Evolutionary conservation across 1,140 invertebrate genomes (phyloP).

Genomic region (Listronotus oregonensis): DNA sequence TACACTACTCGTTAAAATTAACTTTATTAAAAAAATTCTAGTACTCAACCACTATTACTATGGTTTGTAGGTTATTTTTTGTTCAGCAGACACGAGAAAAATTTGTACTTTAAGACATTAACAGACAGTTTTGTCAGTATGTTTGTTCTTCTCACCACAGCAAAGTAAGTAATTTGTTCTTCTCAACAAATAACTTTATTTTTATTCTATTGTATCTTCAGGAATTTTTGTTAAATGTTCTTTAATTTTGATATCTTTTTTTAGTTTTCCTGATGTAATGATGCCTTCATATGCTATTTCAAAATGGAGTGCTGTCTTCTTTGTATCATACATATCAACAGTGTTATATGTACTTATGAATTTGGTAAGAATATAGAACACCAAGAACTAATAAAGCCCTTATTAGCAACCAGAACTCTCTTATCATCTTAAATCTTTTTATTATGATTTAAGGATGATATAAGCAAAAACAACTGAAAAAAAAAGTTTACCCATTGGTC

Average conservation of each 20-base stretch:
- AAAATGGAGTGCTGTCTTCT: slow-evolving; percentile 84
- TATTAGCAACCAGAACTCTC: too few species aligned
- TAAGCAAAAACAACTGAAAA: too few species aligned
- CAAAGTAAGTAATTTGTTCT: slow-evolving; percentile 74
- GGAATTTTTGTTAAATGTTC: slow-evolving; percentile 28
- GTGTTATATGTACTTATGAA: slow-evolving; percentile 90
- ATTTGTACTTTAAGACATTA: slow-evolving; percentile 79
- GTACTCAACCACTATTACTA: background rate
- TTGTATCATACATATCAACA: slow-evolving; percentile 81
- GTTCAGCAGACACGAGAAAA: slow-evolving; percentile 70
- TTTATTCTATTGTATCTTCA: too few species aligned
- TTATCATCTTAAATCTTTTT: too few species aligned
- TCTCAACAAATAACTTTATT: too few species aligned
- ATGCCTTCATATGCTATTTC: slow-evolving; percentile 85
- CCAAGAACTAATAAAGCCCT: too few species aligned
- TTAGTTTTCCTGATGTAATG: slow-evolving; percentile 91
- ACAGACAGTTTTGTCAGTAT: slow-evolving; percentile 86
- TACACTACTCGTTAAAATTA: too few species aligned
- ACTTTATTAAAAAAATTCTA: too few species aligned
- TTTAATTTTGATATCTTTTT: slow-evolving; percentile 39
- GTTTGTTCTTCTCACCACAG: slow-evolving; percentile 88
- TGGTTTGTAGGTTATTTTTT: slow-evolving; percentile 72
- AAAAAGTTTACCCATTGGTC: too few species aligned
- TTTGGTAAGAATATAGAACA: slow-evolving; percentile 72
- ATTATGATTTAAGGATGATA: too few species aligned